Conservation (phyloP, 2,113 vertebrate species). For the Chamaea fasciata region DNA sequence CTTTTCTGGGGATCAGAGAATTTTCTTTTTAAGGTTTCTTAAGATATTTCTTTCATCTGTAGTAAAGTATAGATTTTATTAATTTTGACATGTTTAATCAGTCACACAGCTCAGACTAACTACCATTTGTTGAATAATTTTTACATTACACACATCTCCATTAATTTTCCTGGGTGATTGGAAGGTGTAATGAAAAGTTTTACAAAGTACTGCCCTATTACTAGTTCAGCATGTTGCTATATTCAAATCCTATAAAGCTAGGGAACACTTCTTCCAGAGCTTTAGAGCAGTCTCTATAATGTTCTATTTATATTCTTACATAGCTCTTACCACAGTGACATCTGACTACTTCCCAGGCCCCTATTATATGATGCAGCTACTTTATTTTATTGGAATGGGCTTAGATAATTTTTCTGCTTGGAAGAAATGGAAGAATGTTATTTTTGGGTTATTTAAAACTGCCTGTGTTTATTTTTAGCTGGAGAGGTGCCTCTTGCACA, state of each 20-base stretch:
- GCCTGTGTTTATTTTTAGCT: conserved; percentile 34
- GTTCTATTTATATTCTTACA: neutral
- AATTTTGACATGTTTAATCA: neutral
- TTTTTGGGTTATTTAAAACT: neutral
- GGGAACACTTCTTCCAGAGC: neutral
- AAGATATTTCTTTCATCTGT: neutral
- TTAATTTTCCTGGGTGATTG: neutral
- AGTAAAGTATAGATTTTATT: neutral
- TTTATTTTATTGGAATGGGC: neutral
- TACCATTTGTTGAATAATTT: neutral
- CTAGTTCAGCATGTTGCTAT: neutral
- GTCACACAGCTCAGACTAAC: neutral
- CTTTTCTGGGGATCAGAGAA: neutral
- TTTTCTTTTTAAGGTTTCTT: neutral
- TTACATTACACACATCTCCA: neutral
- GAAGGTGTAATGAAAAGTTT: neutral
- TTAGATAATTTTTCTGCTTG: conserved; percentile 3
- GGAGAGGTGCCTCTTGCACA: neutral
- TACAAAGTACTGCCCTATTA: neutral
- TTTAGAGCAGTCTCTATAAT: neutral
- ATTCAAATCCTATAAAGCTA: neutral
- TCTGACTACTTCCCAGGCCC: neutral
- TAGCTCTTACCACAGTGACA: neutral
- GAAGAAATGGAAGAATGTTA: neutral
- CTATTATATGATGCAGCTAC: neutral